phyloP scores from a whole-genome alignment of 2,797 vertebrate genomes.

The Tamandua tetradactyla region DNA sequence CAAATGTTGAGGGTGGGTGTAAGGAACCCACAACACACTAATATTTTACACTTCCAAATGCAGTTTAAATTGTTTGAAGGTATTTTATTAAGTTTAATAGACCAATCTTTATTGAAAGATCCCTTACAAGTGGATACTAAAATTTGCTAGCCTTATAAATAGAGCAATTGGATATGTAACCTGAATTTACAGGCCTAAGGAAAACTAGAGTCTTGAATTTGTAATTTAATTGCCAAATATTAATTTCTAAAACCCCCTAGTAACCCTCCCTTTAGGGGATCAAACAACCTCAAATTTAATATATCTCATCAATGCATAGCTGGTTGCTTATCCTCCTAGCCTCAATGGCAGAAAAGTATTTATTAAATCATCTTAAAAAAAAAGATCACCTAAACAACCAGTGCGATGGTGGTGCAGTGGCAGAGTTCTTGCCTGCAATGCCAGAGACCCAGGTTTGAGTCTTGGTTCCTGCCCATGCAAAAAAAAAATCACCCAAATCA shows the following conservation, averaged over 20 bases:
- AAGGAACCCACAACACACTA: neutral
- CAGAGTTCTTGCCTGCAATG: too few relatives aligned
- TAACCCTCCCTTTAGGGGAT: neutral
- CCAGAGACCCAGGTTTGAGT: too few relatives aligned
- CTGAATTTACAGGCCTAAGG: neutral
- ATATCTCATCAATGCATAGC: neutral
- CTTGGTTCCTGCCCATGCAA: too few relatives aligned
- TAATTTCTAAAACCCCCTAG: slow-evolving; percentile 4
- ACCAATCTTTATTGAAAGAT: neutral
- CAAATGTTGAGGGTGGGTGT: neutral
- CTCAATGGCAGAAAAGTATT: neutral
- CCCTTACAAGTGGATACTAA: slow-evolving; percentile 4
- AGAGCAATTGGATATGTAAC: neutral
- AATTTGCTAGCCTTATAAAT: neutral
- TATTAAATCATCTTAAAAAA: neutral
- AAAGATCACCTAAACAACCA: too few relatives aligned
- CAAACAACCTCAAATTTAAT: neutral
- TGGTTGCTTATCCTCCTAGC: neutral
- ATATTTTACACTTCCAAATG: neutral
- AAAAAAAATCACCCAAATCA: too few relatives aligned
- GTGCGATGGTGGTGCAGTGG: too few relatives aligned
- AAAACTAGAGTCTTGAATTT: slow-evolving; percentile 1
- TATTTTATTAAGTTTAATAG: neutral
- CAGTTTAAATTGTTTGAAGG: neutral
- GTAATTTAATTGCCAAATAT: neutral